Base-by-base conservation (phyloP, 2,888 invertebrate species). In the Shargacucullia verbasci region DNA sequence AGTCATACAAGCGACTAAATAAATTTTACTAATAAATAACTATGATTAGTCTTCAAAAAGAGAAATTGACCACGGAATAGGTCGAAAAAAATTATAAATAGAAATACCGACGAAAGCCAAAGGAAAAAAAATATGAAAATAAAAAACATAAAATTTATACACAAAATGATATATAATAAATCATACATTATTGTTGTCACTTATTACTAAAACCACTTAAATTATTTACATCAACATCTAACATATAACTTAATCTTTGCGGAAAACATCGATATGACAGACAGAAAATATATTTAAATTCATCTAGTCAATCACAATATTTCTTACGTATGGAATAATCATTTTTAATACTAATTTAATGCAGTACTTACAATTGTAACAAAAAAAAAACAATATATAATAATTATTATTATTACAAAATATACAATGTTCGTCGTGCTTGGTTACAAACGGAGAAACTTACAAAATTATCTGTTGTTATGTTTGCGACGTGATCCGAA, bases 371-470 rank as follows among this genome's bases (percentile, higher is more conserved):
- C 78, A 81, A 64, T 50, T 45, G 63, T 68, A 72, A 59, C 70
- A 56, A 63, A 69, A 67, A 62, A 29, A 29, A 58, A 61, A 73
- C 47, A 59, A 62, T 59, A 69, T 70, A 72, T 75, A 81, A 81
- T 81, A 76, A 70, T 78, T 67, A 70, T 75, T 65, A 70, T 75
- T 84, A 87, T 85, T 86, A 89, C 89, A 89, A 88, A 87, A 89
- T 88, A 88, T 89, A 89, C 88, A 89, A 62, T 72, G 72, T 75
- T 78, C 70, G 70, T 44, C 60, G 69, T 60, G 69, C 57, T 61
- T 46, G 66, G 52, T 72, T 59, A 62, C 48, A 58, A 63, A 62
- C 61, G 56, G 55, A 64, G 68, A 78, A 35, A 54, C 47, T 64
- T 69, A 73, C 60, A 70, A 78, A 76, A 72, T 73, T 75, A 70